Evolutionary conservation across 2,888 invertebrate genomes (phyloP), one percentile per base, ranked within the genome.

Genomic region (Endotricha flammealis): DNA sequence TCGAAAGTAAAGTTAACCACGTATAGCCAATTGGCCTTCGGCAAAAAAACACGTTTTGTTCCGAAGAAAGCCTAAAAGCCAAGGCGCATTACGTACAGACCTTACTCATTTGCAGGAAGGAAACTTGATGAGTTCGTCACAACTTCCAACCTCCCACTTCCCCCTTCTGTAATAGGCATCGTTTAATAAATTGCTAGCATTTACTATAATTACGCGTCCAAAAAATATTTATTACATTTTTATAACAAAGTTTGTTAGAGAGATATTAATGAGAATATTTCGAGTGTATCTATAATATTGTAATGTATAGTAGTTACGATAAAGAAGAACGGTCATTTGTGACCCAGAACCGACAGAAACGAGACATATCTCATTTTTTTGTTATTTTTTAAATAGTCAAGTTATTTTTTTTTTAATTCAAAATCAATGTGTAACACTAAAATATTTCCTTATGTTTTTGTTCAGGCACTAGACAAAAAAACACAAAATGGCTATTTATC

Each of bases 201-300:
- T 71, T 62, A 50, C 62, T 67, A 71, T 74, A 74, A 74, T 73
- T 72, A 64, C 69, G 59, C 58, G 62, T 60, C 65, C 64, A n/a
- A n/a, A n/a, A n/a, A n/a, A n/a, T n/a, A n/a, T n/a, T n/a, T n/a
- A n/a, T n/a, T n/a, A n/a, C n/a, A n/a, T n/a, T n/a, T n/a, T n/a
- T n/a, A n/a, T n/a, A n/a, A n/a, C n/a, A n/a, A n/a, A n/a, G n/a
- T n/a, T n/a, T n/a, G n/a, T n/a, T n/a, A n/a, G n/a, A n/a, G n/a
- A n/a, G n/a, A n/a, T n/a, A n/a, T n/a, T n/a, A n/a, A n/a, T n/a
- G n/a, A n/a, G n/a, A n/a, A n/a, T n/a, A n/a, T n/a, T n/a, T n/a
- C n/a, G n/a, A n/a, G n/a, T n/a, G n/a, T n/a, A n/a, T n/a, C n/a
- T n/a, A n/a, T n/a, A n/a, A n/a, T n/a, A n/a, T n/a, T n/a, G n/a